Evolutionary conservation across 2,113 vertebrate genomes (phyloP).

Genomic region (Paradoxurus hermaphroditus): DNA sequence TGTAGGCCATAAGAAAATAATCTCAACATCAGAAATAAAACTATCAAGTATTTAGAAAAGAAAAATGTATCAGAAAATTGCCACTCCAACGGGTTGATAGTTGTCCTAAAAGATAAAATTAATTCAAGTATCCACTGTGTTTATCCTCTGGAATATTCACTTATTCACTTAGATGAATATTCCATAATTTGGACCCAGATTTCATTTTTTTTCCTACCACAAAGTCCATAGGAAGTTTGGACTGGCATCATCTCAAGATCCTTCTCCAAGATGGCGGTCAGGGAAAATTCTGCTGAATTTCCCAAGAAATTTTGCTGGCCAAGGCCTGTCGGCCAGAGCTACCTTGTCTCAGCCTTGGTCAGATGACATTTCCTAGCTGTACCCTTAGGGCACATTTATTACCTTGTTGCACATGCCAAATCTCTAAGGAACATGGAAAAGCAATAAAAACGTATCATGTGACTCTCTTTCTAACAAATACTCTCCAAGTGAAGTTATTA

Average conservation of each 20-base stretch:
- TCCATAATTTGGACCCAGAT: background rate
- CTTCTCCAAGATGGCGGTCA: background rate
- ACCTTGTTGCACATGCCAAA: background rate
- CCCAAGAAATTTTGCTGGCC: background rate
- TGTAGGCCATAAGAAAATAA: background rate
- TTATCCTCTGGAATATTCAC: background rate
- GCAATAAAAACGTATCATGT: background rate
- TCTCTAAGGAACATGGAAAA: background rate
- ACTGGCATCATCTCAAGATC: background rate
- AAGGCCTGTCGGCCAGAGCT: background rate
- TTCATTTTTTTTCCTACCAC: background rate
- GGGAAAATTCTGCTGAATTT: background rate
- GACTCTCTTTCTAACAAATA: background rate
- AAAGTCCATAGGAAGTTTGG: background rate
- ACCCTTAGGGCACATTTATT: background rate
- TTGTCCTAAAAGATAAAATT: conserved; percentile 1
- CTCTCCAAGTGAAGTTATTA: background rate
- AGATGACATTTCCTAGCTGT: background rate
- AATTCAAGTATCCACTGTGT: background rate
- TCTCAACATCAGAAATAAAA: background rate
- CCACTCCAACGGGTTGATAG: background rate
- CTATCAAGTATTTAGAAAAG: background rate
- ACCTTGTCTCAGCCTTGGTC: background rate
- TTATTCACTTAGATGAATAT: background rate
- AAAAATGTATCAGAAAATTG: background rate